phyloP scores from a whole-genome alignment of 1,140 invertebrate genomes.

The Helicoverpa zea region DNA sequence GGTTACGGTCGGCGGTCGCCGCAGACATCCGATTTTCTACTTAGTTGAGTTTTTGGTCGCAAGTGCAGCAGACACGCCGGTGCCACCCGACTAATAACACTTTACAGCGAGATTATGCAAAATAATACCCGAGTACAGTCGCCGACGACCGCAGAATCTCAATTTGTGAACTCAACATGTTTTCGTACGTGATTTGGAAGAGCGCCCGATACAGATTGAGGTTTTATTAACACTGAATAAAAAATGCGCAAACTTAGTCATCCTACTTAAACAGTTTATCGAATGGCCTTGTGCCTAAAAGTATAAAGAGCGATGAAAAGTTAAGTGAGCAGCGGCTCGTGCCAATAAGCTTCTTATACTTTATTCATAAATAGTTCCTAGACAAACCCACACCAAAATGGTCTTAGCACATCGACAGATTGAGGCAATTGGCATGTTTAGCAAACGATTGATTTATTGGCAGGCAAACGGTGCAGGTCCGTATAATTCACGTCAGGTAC shows the following conservation, averaged over 20 bases:
- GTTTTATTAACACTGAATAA: conserved; percentile 30
- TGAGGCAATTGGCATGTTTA: not conserved
- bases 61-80: conserved; percentile 56
- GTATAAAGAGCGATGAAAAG: too few species aligned
- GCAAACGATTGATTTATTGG: conserved; percentile 28
- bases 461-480: conserved; percentile 22
- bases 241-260: not conserved
- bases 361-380: too few species aligned
- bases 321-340: too few species aligned
- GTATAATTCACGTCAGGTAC: conserved; percentile 14
- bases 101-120: conserved; percentile 37
- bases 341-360: too few species aligned
- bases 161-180: conserved; percentile 42
- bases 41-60: conserved; percentile 52
- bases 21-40: conserved; percentile 57
- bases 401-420: not conserved
- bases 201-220: conserved; percentile 23
- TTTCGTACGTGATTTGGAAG: conserved; percentile 39
- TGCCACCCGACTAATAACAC: conserved; percentile 34
- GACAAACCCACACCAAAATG: too few species aligned
- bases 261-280: not conserved
- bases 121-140: conserved; percentile 11
- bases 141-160: conserved; percentile 14
- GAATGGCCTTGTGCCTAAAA: too few species aligned
- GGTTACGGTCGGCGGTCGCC: conserved; percentile 61